Percentiles rank a stretch among this genome's conserved stretches.
These are phyloP conservation scores for Amblyopsis hoosieri DNA, from an alignment of 2,797 vertebrate genomes.

Conservation along the genomic window DNA sequence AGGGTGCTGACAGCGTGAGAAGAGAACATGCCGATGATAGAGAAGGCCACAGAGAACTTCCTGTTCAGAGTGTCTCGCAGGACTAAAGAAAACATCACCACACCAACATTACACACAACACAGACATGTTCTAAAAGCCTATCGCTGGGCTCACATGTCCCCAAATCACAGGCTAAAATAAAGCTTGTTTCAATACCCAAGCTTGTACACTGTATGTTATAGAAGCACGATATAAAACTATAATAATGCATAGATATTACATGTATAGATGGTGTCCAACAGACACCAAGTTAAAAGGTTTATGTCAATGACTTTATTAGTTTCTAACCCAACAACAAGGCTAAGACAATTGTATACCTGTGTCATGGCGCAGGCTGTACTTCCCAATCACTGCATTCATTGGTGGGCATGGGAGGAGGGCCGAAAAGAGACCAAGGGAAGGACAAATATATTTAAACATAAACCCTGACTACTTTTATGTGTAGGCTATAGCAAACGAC, in stretches of 20 bases:
- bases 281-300: neutral
- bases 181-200: no score
- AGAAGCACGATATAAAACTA: neutral
- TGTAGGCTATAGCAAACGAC: slow-evolving; percentile 28
- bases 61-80: slow-evolving; percentile 91
- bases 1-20: slow-evolving; percentile 94
- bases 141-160: no score
- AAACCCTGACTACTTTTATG: slow-evolving; percentile 10
- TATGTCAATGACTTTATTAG: neutral
- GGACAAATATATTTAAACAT: no score
- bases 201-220: neutral
- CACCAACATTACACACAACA: slow-evolving; percentile 1
- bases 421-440: no score
- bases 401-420: slow-evolving; percentile 4
- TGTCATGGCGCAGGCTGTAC: slow-evolving; percentile 80
- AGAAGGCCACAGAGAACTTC: slow-evolving; percentile 93
- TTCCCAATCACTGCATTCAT: slow-evolving; percentile 77
- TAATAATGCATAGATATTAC: neutral
- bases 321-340: neutral
- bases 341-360: slow-evolving; percentile 57
- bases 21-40: slow-evolving; percentile 98
- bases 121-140: neutral
- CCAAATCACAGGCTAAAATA: no score
- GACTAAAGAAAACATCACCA: slow-evolving; percentile 65
- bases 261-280: neutral